A percentile compares a stretch with the other conserved stretches of the same genome.
Evolutionary conservation across 2,113 vertebrate genomes (phyloP).

Genomic region (Nesospiza acunhae): DNA sequence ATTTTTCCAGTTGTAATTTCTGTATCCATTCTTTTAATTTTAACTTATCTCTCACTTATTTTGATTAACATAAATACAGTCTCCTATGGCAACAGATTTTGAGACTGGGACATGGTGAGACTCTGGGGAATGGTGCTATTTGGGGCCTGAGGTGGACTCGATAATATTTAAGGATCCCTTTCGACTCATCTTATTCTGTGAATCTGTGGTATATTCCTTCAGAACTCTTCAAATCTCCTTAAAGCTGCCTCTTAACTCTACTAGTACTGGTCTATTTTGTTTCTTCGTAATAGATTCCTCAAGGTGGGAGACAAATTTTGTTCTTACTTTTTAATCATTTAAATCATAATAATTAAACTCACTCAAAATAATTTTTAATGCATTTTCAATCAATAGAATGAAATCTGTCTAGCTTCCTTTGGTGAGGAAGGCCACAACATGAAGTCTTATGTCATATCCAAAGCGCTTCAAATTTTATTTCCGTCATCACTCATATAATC

Average conservation of each 20-base stretch:
- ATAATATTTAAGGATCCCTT: background rate
- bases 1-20: background rate
- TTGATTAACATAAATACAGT: background rate
- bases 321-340: background rate
- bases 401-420: constrained; percentile 24
- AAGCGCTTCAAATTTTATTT: background rate
- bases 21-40: background rate
- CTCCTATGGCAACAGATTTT: background rate
- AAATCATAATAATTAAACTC: background rate
- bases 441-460: constrained; percentile 18
- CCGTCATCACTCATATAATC: background rate
- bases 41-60: background rate
- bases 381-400: background rate
- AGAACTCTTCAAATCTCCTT: background rate
- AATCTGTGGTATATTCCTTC: background rate
- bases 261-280: background rate
- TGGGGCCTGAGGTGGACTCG: background rate
- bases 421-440: background rate
- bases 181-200: background rate
- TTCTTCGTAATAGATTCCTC: background rate
- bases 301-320: background rate
- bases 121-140: background rate
- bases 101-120: background rate
- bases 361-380: background rate
- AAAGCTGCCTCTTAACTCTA: background rate